Evolutionary conservation across 2,797 vertebrate genomes (phyloP).

Genomic region (Sphaeramia orbicularis): DNA sequence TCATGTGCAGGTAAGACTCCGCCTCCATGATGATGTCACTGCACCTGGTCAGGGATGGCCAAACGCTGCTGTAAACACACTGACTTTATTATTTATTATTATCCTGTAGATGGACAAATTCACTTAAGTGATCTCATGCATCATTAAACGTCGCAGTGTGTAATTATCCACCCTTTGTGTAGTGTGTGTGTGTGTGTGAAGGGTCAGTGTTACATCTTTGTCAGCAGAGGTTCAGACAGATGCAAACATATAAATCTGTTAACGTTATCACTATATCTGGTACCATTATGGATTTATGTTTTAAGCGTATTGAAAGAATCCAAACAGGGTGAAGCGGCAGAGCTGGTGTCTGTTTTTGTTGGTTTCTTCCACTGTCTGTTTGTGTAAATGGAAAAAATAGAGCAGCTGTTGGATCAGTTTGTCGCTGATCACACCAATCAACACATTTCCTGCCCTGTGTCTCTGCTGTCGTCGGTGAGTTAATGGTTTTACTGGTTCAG

Average conservation of each 20-base stretch:
- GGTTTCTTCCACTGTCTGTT: neutral
- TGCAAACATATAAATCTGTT: too few relatives aligned
- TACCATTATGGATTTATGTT: too few relatives aligned
- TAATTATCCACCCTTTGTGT: neutral
- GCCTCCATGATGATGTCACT: neutral
- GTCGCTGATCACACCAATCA: conserved; percentile 73
- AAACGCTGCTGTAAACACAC: too few relatives aligned
- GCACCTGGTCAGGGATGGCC: neutral
- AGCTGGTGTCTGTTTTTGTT: neutral
- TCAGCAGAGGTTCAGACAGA: too few relatives aligned
- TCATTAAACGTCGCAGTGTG: neutral
- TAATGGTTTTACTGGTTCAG: conserved; percentile 65
- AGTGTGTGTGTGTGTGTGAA: conserved; percentile 15
- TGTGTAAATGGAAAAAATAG: conserved; percentile 20
- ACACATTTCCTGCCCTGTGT: conserved; percentile 66
- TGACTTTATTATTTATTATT: too few relatives aligned
- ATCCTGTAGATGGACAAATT: too few relatives aligned
- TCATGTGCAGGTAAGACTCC: conserved; percentile 93
- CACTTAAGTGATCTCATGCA: neutral
- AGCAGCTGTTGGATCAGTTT: conserved; percentile 59
- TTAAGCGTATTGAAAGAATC: too few relatives aligned
- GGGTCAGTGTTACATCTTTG: conserved; percentile 5
- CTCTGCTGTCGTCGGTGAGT: conserved; percentile 49
- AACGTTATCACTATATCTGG: too few relatives aligned
- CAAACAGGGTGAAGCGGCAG: neutral